Conservation (phyloP, 53 echinoderm and acorn worm species). For the Holothuria scabra region DNA sequence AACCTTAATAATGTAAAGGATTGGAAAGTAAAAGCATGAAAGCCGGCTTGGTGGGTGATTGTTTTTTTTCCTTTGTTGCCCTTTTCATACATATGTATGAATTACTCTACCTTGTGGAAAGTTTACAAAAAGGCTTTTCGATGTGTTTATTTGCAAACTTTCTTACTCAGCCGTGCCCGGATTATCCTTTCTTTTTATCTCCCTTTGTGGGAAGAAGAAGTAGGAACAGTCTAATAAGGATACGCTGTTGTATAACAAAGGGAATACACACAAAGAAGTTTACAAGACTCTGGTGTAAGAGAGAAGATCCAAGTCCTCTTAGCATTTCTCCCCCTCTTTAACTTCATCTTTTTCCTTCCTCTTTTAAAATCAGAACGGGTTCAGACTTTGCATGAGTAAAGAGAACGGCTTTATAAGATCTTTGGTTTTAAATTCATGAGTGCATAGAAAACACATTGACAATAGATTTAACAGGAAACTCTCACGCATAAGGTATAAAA, state of each 20-base stretch:
- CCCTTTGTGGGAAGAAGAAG: no score
- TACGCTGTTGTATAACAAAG: conserved; percentile 28
- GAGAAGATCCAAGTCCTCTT: neutral
- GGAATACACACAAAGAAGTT: neutral
- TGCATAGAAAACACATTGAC: no score
- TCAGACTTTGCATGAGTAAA: no score
- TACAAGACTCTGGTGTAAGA: neutral
- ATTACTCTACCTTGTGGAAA: neutral
- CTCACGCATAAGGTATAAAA: no score
- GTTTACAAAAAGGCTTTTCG: conserved; percentile 6
- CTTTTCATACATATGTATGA: no score
- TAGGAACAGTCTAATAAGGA: neutral
- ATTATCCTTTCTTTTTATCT: neutral
- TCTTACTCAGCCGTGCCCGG: neutral
- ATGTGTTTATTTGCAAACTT: conserved; percentile 10
- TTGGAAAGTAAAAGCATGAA: no score
- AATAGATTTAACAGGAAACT: no score
- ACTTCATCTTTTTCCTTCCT: neutral
- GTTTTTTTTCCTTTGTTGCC: no score
- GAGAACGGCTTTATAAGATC: no score
- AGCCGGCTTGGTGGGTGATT: no score
- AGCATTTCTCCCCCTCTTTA: neutral
- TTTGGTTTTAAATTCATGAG: no score
- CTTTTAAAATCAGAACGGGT: neutral
- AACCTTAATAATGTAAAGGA: no score